Conservation (phyloP, 2,888 invertebrate genomes). For the Aspidiotus destructor region DNA sequence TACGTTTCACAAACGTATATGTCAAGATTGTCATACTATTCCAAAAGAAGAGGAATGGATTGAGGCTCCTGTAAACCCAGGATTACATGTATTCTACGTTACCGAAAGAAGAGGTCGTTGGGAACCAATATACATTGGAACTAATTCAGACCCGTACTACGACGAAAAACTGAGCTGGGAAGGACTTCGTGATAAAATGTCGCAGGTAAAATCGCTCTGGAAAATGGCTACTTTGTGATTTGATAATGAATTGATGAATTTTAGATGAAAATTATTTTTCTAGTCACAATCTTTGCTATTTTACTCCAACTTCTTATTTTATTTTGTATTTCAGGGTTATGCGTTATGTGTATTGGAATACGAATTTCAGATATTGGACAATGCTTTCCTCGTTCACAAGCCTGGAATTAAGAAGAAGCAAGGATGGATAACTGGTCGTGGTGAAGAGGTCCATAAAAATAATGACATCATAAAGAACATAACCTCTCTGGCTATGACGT, state of each 20-base stretch:
- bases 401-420: conserved; percentile 69
- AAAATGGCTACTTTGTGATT: too few relatives aligned
- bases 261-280: too few relatives aligned
- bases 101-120: conserved; percentile 77
- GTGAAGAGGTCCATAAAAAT: too few relatives aligned
- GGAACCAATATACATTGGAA: conserved; percentile 91
- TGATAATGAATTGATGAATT: too few relatives aligned
- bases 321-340: conserved; percentile 58
- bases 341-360: conserved; percentile 81
- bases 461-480: too few relatives aligned
- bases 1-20: conserved; percentile 83
- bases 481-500: too few relatives aligned
- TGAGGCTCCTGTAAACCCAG: conserved; percentile 45
- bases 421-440: too few relatives aligned
- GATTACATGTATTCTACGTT: conserved; percentile 70
- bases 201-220: conserved; percentile 61
- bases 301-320: too few relatives aligned
- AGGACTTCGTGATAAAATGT: conserved; percentile 91
- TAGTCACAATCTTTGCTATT: too few relatives aligned
- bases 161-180: conserved; percentile 91
- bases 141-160: conserved; percentile 75
- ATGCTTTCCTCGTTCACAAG: conserved; percentile 85
- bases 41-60: conserved; percentile 79
- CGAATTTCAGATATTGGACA: conserved; percentile 84
- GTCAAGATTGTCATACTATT: conserved; percentile 79